These are phyloP conservation scores for Sciurus vulgaris DNA, from an alignment of 2,797 vertebrate genomes.

Conservation along the genomic window DNA sequence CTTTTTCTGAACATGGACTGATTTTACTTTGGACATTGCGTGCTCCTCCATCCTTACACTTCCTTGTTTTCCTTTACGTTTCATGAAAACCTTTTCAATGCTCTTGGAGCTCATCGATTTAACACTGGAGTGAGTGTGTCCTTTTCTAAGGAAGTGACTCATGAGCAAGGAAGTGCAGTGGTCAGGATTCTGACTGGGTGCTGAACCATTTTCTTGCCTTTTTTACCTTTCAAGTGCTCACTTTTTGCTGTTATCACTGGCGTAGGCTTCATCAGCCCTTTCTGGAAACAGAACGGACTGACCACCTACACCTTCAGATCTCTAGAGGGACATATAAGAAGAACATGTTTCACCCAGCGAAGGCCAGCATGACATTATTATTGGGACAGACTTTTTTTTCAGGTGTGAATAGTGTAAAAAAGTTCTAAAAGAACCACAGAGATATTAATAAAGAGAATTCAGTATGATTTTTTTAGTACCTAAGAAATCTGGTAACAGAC, in stretches of 20 bases:
- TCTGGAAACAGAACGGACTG: background rate
- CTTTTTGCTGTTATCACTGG: background rate
- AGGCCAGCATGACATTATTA: slow-evolving; percentile 33
- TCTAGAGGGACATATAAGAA: background rate
- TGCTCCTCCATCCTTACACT: too few species aligned
- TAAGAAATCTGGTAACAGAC: background rate
- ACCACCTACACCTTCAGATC: background rate
- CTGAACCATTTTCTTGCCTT: background rate
- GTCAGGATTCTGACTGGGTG: background rate
- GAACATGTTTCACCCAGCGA: slow-evolving; percentile 11
- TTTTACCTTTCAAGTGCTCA: background rate
- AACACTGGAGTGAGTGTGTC: background rate
- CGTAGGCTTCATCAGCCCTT: background rate
- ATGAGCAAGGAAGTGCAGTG: background rate
- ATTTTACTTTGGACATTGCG: background rate
- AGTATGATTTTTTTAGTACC: background rate
- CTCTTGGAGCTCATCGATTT: background rate
- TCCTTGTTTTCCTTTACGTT: background rate
- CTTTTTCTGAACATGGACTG: background rate
- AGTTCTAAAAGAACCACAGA: slow-evolving; percentile 4
- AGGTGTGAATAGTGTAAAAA: background rate
- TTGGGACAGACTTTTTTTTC: slow-evolving; percentile 16
- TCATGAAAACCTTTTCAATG: background rate
- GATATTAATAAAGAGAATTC: background rate
- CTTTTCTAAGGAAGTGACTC: background rate